A percentile compares a stretch with the other conserved stretches of the same genome.
Conservation (phyloP, 2,888 invertebrate genomes). For the Ctenicera cuprea region DNA sequence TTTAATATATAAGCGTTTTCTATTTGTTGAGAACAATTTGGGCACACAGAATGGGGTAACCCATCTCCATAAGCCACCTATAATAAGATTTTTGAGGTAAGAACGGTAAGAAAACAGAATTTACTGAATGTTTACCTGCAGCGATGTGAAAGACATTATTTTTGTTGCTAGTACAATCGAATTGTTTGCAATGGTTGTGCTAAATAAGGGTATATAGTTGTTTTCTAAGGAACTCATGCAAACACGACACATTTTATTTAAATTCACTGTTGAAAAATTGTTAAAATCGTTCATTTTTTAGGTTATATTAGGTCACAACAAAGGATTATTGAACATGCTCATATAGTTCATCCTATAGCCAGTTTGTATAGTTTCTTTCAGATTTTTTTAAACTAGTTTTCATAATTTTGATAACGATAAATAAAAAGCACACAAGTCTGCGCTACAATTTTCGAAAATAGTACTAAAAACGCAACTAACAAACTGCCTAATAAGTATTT, state of each 20-base stretch:
- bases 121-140: conserved; percentile 56
- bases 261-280: conserved; percentile 42
- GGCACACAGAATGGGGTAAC: conserved; percentile 57
- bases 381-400: too few species aligned
- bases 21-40: conserved; percentile 55
- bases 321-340: background rate
- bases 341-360: too few species aligned
- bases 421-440: too few species aligned
- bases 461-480: too few species aligned
- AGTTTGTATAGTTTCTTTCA: too few species aligned
- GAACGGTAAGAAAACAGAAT: background rate
- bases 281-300: conserved; percentile 46
- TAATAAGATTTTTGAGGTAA: background rate
- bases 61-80: conserved; percentile 59
- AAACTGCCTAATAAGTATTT: too few species aligned
- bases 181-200: conserved; percentile 33
- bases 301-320: conserved; percentile 26
- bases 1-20: conserved; percentile 59
- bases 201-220: conserved; percentile 55
- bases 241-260: conserved; percentile 59
- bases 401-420: too few species aligned
- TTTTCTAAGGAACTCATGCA: conserved; percentile 56
- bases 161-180: conserved; percentile 52
- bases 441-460: too few species aligned
- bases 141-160: conserved; percentile 58